Percentiles rank a stretch among this genome's conserved stretches.
Conservation (phyloP, 1,140 invertebrate genomes). For the Rhynchophorus ferrugineus region DNA sequence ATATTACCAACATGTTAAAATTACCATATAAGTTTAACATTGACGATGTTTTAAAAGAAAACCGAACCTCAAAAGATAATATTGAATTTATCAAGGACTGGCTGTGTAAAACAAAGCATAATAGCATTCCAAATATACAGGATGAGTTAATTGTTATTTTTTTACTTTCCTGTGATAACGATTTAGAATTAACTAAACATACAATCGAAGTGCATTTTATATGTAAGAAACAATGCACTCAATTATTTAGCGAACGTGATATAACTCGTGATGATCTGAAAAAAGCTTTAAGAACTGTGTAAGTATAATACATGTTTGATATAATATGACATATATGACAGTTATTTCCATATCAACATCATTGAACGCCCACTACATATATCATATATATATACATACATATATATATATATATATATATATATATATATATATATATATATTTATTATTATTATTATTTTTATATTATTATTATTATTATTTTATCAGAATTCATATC, state of each 20-base stretch:
- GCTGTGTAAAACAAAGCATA: conserved; percentile 16
- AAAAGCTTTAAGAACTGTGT: conserved; percentile 33
- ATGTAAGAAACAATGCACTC: conserved; percentile 46
- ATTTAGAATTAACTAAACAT: conserved; percentile 47
- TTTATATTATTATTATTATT: too few species aligned
- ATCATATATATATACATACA: too few species aligned
- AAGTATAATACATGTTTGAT: too few species aligned
- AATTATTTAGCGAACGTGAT: conserved; percentile 51
- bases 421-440: too few species aligned
- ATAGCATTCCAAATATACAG: conserved; percentile 23
- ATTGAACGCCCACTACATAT: too few species aligned
- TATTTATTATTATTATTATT: too few species aligned
- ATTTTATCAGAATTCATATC: too few species aligned
- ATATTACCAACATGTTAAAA: conserved; percentile 4
- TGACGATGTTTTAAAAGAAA: conserved; percentile 17
- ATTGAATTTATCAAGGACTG: conserved; percentile 27
- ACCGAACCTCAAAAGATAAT: conserved; percentile 22
- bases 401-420: too few species aligned
- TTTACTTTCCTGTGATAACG: conserved; percentile 51
- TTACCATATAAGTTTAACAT: conserved; percentile 16
- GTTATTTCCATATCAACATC: too few species aligned
- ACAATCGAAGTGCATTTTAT: conserved; percentile 54
- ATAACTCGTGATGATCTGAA: conserved; percentile 28
- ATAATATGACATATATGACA: too few species aligned
- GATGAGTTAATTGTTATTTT: conserved; percentile 48